Evolutionary conservation across 2,888 invertebrate genomes (phyloP).

Genomic region (Rhodophaea formosa): DNA sequence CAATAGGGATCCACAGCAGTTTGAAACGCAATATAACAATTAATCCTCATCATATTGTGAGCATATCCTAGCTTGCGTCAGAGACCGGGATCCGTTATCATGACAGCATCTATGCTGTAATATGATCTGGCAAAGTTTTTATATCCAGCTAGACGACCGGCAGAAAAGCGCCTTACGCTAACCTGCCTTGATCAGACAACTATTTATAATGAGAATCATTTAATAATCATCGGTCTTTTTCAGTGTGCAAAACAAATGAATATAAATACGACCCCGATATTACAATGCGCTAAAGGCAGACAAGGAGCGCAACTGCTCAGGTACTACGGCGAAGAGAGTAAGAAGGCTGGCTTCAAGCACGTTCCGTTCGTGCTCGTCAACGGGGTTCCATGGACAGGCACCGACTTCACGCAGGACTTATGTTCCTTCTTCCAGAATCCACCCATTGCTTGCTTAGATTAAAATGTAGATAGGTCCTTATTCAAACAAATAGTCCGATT

Average conservation of each 20-base stretch:
- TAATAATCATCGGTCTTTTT: slow-evolving; percentile 21
- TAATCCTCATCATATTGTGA: too few relatives aligned
- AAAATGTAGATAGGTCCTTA: neutral
- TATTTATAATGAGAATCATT: too few relatives aligned
- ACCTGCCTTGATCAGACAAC: too few relatives aligned
- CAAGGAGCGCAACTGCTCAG: slow-evolving; percentile 26
- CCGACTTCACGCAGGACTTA: slow-evolving; percentile 28
- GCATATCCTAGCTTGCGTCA: too few relatives aligned
- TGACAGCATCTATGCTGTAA: too few relatives aligned
- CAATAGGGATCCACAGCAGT: too few relatives aligned
- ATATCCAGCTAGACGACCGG: too few relatives aligned
- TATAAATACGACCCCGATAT: slow-evolving; percentile 27
- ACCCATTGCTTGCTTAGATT: slow-evolving; percentile 23
- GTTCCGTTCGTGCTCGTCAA: slow-evolving; percentile 36
- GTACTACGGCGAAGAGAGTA: slow-evolving; percentile 26
- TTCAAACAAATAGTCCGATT: too few relatives aligned
- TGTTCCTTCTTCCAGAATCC: slow-evolving; percentile 31
- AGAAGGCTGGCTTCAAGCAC: slow-evolving; percentile 19
- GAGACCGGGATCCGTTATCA: too few relatives aligned
- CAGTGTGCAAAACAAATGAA: slow-evolving; percentile 33
- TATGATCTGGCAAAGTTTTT: too few relatives aligned
- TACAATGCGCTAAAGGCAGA: slow-evolving; percentile 32
- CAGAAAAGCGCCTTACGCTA: too few relatives aligned
- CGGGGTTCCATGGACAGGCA: slow-evolving; percentile 24
- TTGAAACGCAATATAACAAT: too few relatives aligned